A percentile compares a stretch with the other conserved stretches of the same genome.
phyloP scores from a whole-genome alignment of 2,888 invertebrate genomes.

The Lymantria dispar region DNA sequence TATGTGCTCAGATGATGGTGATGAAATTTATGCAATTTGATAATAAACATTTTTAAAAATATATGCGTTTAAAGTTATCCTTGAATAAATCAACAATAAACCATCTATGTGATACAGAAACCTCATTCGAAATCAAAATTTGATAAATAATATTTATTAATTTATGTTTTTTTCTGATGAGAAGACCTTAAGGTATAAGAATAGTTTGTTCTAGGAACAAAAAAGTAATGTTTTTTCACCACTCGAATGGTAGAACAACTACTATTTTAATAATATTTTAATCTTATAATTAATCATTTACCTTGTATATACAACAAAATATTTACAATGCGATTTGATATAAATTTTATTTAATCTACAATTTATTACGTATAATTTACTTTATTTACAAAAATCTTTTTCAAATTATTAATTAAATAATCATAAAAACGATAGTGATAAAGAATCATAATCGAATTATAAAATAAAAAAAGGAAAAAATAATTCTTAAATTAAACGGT shows the following conservation, averaged over 20 bases:
- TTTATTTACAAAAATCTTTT: slow-evolving; percentile 36
- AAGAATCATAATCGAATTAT: no score
- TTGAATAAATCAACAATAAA: no score
- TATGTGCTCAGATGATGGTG: no score
- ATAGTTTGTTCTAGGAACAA: slow-evolving; percentile 72
- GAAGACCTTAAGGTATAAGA: not conserved
- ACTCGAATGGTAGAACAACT: slow-evolving; percentile 56
- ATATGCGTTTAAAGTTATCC: no score
- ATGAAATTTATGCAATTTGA: no score
- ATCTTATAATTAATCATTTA: slow-evolving; percentile 42
- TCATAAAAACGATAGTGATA: not conserved
- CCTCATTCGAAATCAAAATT: no score
- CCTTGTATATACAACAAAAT: slow-evolving; percentile 68
- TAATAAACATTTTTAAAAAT: no score
- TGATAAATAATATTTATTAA: no score
- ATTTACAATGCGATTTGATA: slow-evolving; percentile 71
- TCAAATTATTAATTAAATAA: slow-evolving; percentile 17
- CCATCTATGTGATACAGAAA: no score
- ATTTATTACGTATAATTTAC: slow-evolving; percentile 35
- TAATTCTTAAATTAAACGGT: no score
- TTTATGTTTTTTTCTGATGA: no score
- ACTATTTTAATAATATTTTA: slow-evolving; percentile 30
- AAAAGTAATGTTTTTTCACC: slow-evolving; percentile 57
- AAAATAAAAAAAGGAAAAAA: no score
- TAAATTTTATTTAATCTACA: slow-evolving; percentile 52